phyloP scores from a whole-genome alignment of 2,888 invertebrate species.

The Clanis bilineata region DNA sequence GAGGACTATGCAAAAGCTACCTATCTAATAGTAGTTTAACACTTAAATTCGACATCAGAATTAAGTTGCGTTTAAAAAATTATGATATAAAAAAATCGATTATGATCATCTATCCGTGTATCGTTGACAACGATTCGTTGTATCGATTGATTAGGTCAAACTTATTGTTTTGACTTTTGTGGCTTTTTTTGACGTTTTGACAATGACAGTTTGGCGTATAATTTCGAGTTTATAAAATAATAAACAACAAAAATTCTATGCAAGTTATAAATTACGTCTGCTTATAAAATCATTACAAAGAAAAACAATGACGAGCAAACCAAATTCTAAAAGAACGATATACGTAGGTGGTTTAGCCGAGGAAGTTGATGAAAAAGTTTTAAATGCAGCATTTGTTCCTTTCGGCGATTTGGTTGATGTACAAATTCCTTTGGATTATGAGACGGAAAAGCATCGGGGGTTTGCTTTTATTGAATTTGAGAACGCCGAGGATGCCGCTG shows the following conservation, averaged over 20 bases:
- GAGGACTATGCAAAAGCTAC: too few species aligned
- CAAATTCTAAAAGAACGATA: slow-evolving; percentile 90
- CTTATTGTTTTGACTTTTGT: background rate
- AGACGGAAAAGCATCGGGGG: slow-evolving; percentile 98
- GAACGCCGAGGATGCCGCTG: slow-evolving; percentile 97
- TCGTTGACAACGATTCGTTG: too few species aligned
- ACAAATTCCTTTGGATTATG: slow-evolving; percentile 98
- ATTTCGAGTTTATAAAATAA: too few species aligned
- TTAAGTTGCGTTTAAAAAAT: too few species aligned
- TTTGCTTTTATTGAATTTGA: slow-evolving; percentile 99
- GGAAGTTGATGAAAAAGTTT: slow-evolving; percentile 97
- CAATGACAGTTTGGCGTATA: background rate
- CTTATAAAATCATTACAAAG: background rate
- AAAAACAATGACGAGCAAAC: slow-evolving; percentile 69
- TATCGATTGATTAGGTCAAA: background rate
- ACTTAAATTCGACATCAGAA: too few species aligned
- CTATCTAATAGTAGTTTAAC: too few species aligned
- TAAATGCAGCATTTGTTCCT: slow-evolving; percentile 98
- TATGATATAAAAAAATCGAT: too few species aligned
- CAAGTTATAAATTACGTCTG: too few species aligned
- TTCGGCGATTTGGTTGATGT: slow-evolving; percentile 99
- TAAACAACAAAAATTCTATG: too few species aligned
- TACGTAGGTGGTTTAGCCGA: slow-evolving; percentile 95
- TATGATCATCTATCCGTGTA: too few species aligned
- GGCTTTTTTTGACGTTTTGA: slow-evolving; percentile 8